Evolutionary conservation across 2,113 vertebrate genomes (phyloP).

Genomic region (Crypturellus undulatus): DNA sequence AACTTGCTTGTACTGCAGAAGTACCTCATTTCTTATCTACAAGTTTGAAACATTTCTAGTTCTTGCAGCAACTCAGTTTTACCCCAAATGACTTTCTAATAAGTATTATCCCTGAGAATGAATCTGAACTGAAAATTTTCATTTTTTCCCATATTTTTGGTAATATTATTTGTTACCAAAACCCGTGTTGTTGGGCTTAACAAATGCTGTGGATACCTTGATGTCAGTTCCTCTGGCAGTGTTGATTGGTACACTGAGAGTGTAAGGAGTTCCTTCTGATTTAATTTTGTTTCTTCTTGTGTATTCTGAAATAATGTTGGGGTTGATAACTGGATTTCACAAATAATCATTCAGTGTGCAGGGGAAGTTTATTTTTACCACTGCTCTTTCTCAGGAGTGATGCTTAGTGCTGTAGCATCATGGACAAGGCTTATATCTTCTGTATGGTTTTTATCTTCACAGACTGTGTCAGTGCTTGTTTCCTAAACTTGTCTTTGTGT

Average conservation of each 20-base stretch:
- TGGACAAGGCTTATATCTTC: background rate
- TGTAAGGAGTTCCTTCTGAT: background rate
- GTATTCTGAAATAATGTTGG: background rate
- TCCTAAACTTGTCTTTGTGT: background rate
- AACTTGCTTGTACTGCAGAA: background rate
- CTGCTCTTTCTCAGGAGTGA: background rate
- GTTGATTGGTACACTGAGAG: no score
- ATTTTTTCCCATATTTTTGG: background rate
- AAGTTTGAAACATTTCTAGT: background rate
- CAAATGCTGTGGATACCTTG: background rate
- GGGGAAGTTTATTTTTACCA: background rate
- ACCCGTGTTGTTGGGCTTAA: background rate
- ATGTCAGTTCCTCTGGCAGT: background rate
- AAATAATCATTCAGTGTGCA: background rate
- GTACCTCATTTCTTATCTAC: background rate
- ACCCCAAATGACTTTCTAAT: accelerated
- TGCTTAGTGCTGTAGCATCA: background rate
- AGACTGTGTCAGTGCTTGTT: background rate
- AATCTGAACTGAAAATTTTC: background rate
- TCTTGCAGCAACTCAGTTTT: background rate
- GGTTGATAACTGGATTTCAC: background rate
- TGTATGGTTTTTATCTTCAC: background rate
- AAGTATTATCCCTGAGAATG: background rate
- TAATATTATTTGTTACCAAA: background rate
- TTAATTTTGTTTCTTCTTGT: background rate